Base-by-base conservation (phyloP, 1,140 invertebrate species). In the Panulirus ornatus region DNA sequence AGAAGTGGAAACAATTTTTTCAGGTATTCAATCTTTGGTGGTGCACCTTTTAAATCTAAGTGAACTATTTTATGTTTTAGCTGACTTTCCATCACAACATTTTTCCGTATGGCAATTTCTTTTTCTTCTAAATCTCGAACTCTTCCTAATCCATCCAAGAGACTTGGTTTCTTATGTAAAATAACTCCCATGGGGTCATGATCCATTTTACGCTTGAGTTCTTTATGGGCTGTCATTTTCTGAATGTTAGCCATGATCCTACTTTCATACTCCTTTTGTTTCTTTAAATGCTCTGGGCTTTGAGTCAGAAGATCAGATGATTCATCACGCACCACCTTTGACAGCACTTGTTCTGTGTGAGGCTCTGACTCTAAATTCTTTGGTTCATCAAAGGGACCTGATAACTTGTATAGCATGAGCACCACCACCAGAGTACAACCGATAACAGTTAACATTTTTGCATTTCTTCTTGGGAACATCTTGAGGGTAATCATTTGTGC, bases 1-100 rank as follows among this genome's bases (percentile, higher is more conserved):
- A 95, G 91, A 76, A 95, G 92, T 42, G 94, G 94, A 88, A 95
- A 94, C 2, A 95, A 83, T 78, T 94, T 87, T 54, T 92, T 92
- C 70, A 93, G 92, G 88, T 93, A 94, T 16, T 87, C 81, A 16
- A 93, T 66, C 66, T 91, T 94, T 36, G 94, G 94, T n/a, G 94
- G 93, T 27, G 93, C 94, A 58, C 94, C 94, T 93, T 95, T 95
- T n/a, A 95, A 91, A 93, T 95, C 94, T 9, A 95, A 92, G 92
- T 95, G 94, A 42, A 95, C 91, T 83, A 92, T 91, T 85, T 79
- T 91, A 66, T 92, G 91, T 27, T 88, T 87, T 16, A 91, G 70
- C 47, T 91, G 84, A 47, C 70, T 83, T 66, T 88, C 84, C 40
- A 34, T 54, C 19, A 58, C 79, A 22, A 84, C 42, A 84, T 30